Evolutionary conservation across 2,888 invertebrate genomes (phyloP).

Genomic region (Frankliniella intonsa): DNA sequence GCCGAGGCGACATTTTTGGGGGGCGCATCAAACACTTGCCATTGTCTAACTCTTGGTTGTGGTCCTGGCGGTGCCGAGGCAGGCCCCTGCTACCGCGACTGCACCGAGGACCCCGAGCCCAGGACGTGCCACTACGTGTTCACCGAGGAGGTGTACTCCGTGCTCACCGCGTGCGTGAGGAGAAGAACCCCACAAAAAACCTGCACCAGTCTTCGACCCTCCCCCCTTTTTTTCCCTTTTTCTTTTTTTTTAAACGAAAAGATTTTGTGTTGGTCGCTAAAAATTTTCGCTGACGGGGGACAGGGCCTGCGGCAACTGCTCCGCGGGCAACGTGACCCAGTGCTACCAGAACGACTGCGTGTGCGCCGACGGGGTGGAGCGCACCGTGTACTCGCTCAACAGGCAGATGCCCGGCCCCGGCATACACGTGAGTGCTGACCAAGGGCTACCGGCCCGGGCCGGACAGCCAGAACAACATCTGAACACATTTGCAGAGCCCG

Average conservation of each 20-base stretch:
- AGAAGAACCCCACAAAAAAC: background rate
- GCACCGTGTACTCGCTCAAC: constrained; percentile 50
- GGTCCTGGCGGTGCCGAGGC: background rate
- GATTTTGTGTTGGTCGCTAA: background rate
- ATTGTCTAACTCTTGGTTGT: background rate
- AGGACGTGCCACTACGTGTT: background rate
- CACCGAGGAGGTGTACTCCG: background rate
- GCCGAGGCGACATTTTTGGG: too few species aligned
- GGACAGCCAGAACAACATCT: too few species aligned
- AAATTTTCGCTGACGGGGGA: constrained; percentile 6
- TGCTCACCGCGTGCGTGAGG: background rate
- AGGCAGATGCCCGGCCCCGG: constrained; percentile 50
- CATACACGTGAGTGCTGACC: constrained; percentile 45
- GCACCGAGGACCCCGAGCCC: constrained; percentile 1
- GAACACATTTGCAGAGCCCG: too few species aligned
- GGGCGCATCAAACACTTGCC: too few species aligned
- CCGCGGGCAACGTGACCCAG: constrained; percentile 43
- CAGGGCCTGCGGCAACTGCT: constrained; percentile 51
- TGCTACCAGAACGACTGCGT: constrained; percentile 51
- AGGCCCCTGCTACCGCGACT: constrained; percentile 14
- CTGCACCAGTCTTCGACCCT: background rate
- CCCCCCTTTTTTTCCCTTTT: too few species aligned
- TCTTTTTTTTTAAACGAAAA: too few species aligned
- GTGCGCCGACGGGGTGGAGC: constrained; percentile 49
- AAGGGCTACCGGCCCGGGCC: background rate